A percentile compares a stretch with the other conserved stretches of the same genome.
phyloP scores from a whole-genome alignment of 2,888 invertebrate genomes.

The Bedellia somnulentella region DNA sequence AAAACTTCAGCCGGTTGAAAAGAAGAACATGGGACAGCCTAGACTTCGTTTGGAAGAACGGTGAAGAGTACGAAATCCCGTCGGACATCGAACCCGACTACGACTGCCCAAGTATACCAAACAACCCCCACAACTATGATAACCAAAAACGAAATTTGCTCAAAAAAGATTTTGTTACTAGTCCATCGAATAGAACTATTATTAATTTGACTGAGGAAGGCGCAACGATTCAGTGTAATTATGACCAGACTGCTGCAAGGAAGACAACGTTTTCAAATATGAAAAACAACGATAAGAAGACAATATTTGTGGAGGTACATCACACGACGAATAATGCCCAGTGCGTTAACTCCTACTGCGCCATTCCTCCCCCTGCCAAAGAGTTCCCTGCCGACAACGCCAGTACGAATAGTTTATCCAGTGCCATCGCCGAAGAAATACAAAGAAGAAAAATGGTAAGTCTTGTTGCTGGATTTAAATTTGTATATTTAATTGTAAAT shows the following conservation, averaged over 20 bases:
- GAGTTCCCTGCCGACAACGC: background rate
- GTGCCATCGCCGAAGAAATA: constrained; percentile 54
- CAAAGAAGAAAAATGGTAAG: constrained; percentile 41
- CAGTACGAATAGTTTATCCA: constrained; percentile 26
- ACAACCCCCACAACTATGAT: constrained; percentile 43
- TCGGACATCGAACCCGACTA: constrained; percentile 53
- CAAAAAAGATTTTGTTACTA: constrained; percentile 27
- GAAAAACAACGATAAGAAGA: constrained; percentile 51
- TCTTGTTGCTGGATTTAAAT: no score
- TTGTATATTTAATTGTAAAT: no score
- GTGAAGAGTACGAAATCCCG: constrained; percentile 45
- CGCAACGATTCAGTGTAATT: constrained; percentile 70
- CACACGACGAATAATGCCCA: constrained; percentile 30
- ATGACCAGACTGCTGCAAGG: constrained; percentile 42
- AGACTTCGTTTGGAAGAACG: constrained; percentile 59
- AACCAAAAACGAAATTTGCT: constrained; percentile 30
- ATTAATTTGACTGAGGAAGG: constrained; percentile 73
- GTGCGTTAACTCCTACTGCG: constrained; percentile 30
- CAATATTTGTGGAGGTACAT: constrained; percentile 78
- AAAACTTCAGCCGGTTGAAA: constrained; percentile 44
- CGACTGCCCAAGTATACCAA: constrained; percentile 49
- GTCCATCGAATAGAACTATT: constrained; percentile 68
- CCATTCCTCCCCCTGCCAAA: constrained; percentile 25
- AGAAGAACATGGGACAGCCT: constrained; percentile 64
- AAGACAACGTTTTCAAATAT: constrained; percentile 34